A percentile compares a stretch with the other conserved stretches of the same genome.
Evolutionary conservation across 2,113 vertebrate genomes (phyloP).

Genomic region (Pterocles burchelli): DNA sequence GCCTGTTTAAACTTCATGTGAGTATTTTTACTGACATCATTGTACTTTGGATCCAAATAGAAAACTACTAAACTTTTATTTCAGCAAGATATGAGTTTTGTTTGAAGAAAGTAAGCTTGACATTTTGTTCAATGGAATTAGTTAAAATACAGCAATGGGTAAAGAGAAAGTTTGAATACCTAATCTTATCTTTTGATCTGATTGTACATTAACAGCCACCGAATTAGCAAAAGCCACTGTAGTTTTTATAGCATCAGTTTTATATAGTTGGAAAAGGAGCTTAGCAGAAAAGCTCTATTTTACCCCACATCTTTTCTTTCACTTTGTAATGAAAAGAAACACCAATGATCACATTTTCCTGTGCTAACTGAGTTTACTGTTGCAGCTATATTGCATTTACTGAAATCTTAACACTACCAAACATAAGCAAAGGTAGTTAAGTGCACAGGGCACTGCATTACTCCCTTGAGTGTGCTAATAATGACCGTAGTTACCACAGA

Average conservation of each 20-base stretch:
- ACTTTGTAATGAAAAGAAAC: neutral
- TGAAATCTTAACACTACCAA: neutral
- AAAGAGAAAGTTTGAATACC: conserved; percentile 1
- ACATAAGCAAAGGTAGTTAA: neutral
- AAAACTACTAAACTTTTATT: neutral
- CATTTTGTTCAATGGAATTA: neutral
- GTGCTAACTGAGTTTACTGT: neutral
- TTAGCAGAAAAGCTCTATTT: neutral
- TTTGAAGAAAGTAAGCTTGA: neutral
- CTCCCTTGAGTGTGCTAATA: neutral
- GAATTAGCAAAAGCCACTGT: neutral
- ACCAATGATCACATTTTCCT: neutral
- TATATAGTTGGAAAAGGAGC: neutral
- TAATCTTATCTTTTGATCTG: conserved; percentile 42
- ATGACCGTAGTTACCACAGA: neutral
- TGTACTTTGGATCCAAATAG: neutral
- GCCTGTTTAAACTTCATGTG: neutral
- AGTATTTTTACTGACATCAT: neutral
- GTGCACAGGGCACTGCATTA: neutral
- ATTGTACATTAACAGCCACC: conserved; percentile 11
- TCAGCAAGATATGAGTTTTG: neutral
- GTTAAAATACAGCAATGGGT: neutral
- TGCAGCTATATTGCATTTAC: neutral
- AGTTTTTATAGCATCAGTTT: conserved; percentile 1
- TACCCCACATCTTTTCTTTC: neutral